Percentiles rank a stretch among this genome's conserved stretches.
These are phyloP conservation scores for Parnassius mnemosyne DNA, from an alignment of 2,888 invertebrate species.

Conservation along the genomic window DNA sequence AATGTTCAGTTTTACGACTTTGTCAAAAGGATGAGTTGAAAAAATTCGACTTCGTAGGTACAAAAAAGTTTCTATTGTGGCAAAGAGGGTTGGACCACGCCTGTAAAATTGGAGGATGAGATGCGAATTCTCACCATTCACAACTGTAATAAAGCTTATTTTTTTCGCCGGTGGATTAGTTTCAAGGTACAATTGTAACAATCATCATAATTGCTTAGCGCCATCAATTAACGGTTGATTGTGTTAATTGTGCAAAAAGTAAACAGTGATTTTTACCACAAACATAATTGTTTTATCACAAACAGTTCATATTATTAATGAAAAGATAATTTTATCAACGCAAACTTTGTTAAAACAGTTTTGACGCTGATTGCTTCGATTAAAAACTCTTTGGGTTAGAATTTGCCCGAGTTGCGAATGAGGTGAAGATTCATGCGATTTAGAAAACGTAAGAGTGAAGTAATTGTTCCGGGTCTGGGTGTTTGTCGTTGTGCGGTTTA, in stretches of 20 bases:
- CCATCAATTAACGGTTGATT: conserved; percentile 9
- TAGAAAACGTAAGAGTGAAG: no score
- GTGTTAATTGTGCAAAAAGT: no score
- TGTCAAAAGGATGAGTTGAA: conserved; percentile 41
- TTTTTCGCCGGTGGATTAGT: conserved; percentile 30
- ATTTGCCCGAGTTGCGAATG: no score
- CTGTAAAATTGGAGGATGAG: conserved; percentile 29
- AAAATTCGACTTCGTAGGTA: conserved; percentile 73
- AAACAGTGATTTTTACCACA: background rate
- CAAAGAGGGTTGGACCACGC: conserved; percentile 37
- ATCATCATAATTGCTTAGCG: conserved; percentile 31
- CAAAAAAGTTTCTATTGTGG: conserved; percentile 54
- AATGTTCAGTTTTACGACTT: conserved; percentile 65
- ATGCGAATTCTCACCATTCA: conserved; percentile 29
- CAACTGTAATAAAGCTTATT: conserved; percentile 17
- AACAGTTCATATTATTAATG: background rate
- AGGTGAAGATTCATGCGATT: no score
- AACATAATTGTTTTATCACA: conserved; percentile 5
- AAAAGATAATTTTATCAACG: background rate
- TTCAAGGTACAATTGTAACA: conserved; percentile 8
- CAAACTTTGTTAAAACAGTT: no score
- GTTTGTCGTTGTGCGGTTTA: no score
- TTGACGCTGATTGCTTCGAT: no score
- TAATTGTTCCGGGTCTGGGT: no score
- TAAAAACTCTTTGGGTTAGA: no score